A percentile compares a stretch with the other conserved stretches of the same genome.
phyloP scores from a whole-genome alignment of 2,113 vertebrate species.

The Dipodomys spectabilis region DNA sequence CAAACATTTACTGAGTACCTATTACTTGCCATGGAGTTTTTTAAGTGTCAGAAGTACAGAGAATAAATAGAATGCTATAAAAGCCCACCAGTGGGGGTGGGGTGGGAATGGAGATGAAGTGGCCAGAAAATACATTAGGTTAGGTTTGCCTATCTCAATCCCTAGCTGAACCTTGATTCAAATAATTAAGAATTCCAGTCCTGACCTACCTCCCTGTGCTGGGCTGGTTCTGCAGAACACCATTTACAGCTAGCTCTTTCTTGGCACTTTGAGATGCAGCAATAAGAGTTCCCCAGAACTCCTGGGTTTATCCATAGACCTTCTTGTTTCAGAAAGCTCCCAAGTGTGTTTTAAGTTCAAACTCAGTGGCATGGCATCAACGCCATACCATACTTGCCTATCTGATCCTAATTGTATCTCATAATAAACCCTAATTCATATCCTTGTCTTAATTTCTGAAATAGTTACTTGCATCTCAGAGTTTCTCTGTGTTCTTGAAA shows the following conservation, averaged over 20 bases:
- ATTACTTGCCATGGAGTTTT: conserved; percentile 11
- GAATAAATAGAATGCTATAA: neutral
- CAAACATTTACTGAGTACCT: conserved; percentile 49
- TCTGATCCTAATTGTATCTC: neutral
- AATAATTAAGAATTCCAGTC: conserved; percentile 27
- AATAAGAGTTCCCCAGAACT: neutral
- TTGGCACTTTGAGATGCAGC: neutral
- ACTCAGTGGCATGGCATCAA: neutral
- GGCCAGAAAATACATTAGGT: neutral
- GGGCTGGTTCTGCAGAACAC: neutral
- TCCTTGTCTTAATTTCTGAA: neutral
- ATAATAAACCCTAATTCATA: neutral
- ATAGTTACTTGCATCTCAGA: neutral
- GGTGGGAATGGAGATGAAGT: neutral
- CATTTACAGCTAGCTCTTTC: neutral
- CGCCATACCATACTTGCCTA: neutral
- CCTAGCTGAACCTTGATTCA: neutral
- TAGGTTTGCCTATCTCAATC: neutral
- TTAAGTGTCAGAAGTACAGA: conserved; percentile 34
- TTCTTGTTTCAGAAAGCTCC: too few species aligned
- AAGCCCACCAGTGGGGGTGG: neutral
- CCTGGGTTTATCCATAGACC: neutral
- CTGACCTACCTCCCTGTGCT: neutral
- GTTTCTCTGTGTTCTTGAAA: neutral
- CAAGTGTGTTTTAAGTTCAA: neutral